A percentile compares a stretch with the other conserved stretches of the same genome.
These are phyloP conservation scores for Proales similis DNA, from an alignment of 1,140 invertebrate species.

Conservation along the genomic window DNA sequence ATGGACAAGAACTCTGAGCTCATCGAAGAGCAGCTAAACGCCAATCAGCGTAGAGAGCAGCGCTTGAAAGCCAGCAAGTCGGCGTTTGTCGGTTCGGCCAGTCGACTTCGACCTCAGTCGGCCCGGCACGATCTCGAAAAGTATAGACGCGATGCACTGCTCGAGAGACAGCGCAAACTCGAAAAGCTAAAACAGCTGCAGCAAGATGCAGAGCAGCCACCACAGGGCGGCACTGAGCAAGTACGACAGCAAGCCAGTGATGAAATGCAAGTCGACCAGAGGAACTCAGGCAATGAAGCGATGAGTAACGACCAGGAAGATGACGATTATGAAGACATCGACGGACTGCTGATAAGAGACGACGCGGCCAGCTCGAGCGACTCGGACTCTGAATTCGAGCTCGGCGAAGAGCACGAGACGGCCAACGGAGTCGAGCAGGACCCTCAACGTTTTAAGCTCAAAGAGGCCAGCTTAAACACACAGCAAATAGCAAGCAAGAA, in stretches of 20 bases:
- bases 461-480: background rate
- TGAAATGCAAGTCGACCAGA: background rate
- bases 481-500: too few species aligned
- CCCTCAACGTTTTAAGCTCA: background rate
- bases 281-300: background rate
- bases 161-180: background rate
- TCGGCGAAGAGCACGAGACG: background rate
- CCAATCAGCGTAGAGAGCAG: too few species aligned
- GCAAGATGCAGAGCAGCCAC: background rate
- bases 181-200: background rate
- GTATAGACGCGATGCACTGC: background rate
- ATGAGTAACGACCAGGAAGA: background rate
- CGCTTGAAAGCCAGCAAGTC: conserved; percentile 11
- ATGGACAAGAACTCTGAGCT: too few species aligned
- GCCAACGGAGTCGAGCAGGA: background rate
- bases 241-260: background rate
- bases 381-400: too few species aligned
- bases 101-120: background rate
- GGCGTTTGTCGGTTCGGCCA: conserved; percentile 2
- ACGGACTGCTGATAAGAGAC: conserved; percentile 22
- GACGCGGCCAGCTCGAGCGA: conserved; percentile 15
- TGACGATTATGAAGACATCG: conserved; percentile 18
- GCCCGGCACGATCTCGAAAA: conserved; percentile 15
- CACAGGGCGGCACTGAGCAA: background rate
- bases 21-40: too few species aligned